Percentiles rank a stretch among this genome's conserved stretches.
These are phyloP conservation scores for Solen grandis DNA, from an alignment of 1,140 invertebrate genomes.

Conservation along the genomic window DNA sequence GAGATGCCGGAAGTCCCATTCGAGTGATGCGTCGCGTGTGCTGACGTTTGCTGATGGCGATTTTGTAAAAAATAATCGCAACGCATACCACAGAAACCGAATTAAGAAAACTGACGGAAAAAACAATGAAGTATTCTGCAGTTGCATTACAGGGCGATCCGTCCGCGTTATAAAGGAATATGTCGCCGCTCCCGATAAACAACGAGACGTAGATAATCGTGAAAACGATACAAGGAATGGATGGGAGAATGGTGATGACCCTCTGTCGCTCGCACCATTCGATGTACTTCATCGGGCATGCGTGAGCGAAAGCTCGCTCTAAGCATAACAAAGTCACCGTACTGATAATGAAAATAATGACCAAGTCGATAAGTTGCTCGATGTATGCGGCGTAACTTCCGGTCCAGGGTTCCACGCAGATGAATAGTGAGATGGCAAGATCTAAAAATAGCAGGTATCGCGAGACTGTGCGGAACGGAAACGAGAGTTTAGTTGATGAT, in stretches of 20 bases:
- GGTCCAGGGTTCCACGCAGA: constrained; percentile 2
- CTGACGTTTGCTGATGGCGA: constrained; percentile 2
- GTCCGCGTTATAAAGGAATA: not conserved
- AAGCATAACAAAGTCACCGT: constrained; percentile 7
- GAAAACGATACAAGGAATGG: not conserved
- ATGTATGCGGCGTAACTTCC: not conserved
- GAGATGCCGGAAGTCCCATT: constrained; percentile 17
- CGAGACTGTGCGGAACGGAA: not conserved
- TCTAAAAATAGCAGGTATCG: not conserved
- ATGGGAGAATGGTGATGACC: not conserved
- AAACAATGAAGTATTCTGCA: not conserved
- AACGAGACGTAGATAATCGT: not conserved
- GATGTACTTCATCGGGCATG: constrained; percentile 14
- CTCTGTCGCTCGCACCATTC: not conserved
- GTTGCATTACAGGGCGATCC: not conserved
- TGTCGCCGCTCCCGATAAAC: not conserved
- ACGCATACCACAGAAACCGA: not conserved
- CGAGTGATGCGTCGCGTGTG: constrained; percentile 19
- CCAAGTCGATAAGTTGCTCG: not conserved
- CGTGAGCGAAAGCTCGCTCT: constrained; percentile 14
- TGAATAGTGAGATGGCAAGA: not conserved
- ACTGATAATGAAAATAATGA: not conserved
- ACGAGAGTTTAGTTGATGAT: not conserved
- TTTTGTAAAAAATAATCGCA: not conserved
- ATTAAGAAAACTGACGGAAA: not conserved